Base-by-base conservation (phyloP, 2,797 vertebrate species). In the Gymnocypris eckloni region DNA sequence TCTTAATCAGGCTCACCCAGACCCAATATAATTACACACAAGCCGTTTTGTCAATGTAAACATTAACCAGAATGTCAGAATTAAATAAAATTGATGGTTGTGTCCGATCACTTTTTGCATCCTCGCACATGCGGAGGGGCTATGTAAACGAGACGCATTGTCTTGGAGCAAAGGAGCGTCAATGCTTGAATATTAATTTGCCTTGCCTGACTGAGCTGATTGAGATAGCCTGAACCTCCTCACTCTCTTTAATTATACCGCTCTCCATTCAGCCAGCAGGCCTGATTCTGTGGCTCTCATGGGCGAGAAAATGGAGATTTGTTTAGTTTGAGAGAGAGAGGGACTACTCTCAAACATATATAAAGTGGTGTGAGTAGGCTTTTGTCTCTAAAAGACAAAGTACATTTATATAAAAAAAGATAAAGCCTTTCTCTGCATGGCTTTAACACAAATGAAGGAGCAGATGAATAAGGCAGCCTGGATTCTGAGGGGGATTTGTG, bases 171-270 rank as follows among this genome's bases (percentile, higher is more conserved):
- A 81, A 61, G 15, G 8, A 56, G 77, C 28, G n/a, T 59, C 52
- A 0, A 0, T 45, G 88, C 92, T 90, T 91, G 86, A 91, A 92
- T 91, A 92, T 92, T 90, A 91, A 87, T 92, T 92, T 89, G 90
- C 81, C 81, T 88, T 13, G 89, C 80, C 83, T 92, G 80, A 88
- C 90, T 89, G 90, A 72, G 25, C 87, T 87, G 86, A 84, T 88
- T 85, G 84, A 89, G 88, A 85, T 56, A 61, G 82, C 75, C 90
- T 59, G 78, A 79, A 83, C 85, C 88, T 91, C 76, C 89, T 88
- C 82, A 82, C 80, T 89, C 88, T 88, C 64, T 77, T 86, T 92
- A 92, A 93, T 94, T 92, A 92, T 90, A 89, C 83, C 28, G 80
- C 80, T n/a, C 89, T 90, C 88, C 91, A 87, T 91, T 85, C 88